A percentile compares a stretch with the other conserved stretches of the same genome.
Conservation (phyloP, 2,113 vertebrate species). For the Acanthisitta chloris region DNA sequence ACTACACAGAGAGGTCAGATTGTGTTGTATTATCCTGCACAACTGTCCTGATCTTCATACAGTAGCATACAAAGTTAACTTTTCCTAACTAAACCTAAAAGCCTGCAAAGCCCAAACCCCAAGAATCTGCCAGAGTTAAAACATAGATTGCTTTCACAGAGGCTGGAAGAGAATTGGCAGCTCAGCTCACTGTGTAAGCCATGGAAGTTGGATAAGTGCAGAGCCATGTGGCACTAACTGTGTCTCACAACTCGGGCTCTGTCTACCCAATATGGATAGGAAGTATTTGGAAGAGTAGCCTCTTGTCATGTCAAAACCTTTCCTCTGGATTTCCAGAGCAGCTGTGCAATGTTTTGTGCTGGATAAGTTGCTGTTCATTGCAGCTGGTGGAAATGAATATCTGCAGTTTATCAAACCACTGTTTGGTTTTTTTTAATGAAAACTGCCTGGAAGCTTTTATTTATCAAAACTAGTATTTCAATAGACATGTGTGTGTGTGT, state of each 20-base stretch:
- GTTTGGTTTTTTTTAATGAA: not conserved
- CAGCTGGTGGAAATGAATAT: not conserved
- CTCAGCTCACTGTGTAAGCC: not conserved
- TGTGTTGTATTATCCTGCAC: not conserved
- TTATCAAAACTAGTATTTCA: not conserved
- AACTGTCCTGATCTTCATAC: not conserved
- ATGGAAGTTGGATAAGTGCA: not conserved
- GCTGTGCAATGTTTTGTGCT: not conserved
- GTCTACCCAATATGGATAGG: not conserved
- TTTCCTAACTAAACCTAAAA: not conserved
- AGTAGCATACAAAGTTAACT: not conserved
- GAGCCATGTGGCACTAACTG: not conserved
- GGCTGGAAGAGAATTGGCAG: not conserved
- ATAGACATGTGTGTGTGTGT: rapidly evolving
- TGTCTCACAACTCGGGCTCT: not conserved
- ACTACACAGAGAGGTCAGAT: not conserved
- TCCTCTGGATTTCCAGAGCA: not conserved
- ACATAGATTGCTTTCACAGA: not conserved
- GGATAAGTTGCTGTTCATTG: not conserved
- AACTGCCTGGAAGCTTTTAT: not conserved
- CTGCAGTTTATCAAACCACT: not conserved
- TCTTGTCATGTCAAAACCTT: not conserved
- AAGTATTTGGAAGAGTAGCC: not conserved
- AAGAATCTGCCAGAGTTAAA: not conserved
- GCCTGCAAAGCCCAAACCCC: not conserved